Evolutionary conservation across 2,888 invertebrate genomes (phyloP), one percentile per base, ranked within the genome.

Genomic region (Lingula anatina): DNA sequence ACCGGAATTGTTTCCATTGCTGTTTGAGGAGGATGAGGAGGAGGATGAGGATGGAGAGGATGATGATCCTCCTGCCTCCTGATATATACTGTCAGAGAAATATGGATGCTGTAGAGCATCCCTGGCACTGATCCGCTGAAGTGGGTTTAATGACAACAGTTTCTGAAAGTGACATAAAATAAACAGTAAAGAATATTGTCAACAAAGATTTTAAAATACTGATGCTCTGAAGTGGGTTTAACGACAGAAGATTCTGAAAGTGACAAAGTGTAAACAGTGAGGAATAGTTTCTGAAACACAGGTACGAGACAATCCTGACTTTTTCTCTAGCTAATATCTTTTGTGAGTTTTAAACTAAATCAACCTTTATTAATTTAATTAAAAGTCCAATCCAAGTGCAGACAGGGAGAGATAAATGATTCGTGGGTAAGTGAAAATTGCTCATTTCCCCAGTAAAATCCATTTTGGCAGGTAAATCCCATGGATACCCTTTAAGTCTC

Each of bases 121-220:
- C 18, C 51, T 51, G 5, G 73, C 72, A 49, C 60, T 68, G 41
- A 71, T 64, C 45, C 73, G 50, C 38, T 57, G 55, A 42, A 62
- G 62, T n/a, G 68, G 70, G 52, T 65, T 62, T 52, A 73, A 72
- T 12, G 53, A 52, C 44, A 75, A 53, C 51, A 73, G 54, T 56
- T 64, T 64, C 74, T 74, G 65, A 5, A 53, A 55, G n/a, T n/a
- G n/a, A n/a, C n/a, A 23, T 23, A 45, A 44, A 57, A 49, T 24
- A 24, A 23, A 42, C 12, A 25, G n/a, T 21, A 18, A 27, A 23
- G 24, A 20, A 40, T 18, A 18, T 36, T 12, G 31, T 12, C 15
- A 12, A 40, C 18, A 23, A 9, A 43, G 18, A 18, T 43, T 23
- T 12, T 43, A 5, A 15, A 18, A 7, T 20, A 38, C 9, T 5